Evolutionary conservation across 1,140 invertebrate genomes (phyloP).

Genomic region (Metaphire vulgaris): DNA sequence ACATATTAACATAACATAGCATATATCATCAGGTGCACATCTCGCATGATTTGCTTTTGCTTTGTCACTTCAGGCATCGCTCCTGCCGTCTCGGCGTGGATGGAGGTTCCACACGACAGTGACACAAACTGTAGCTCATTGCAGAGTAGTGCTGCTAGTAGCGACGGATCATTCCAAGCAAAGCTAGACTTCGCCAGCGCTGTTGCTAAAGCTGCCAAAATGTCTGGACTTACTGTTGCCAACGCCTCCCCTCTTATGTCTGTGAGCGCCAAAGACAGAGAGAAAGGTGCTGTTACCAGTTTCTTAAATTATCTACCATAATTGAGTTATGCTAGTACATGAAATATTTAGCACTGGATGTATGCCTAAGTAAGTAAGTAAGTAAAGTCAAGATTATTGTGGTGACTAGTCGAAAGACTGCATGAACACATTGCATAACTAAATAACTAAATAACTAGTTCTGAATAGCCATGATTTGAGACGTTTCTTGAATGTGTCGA

Average conservation of each 20-base stretch:
- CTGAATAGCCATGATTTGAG: neutral
- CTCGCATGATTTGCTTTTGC: neutral
- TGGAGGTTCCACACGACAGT: slow-evolving; percentile 35
- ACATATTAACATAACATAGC: too few species aligned
- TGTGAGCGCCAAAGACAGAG: slow-evolving; percentile 34
- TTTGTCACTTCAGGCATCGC: neutral
- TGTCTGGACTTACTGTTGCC: neutral
- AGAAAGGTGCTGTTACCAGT: slow-evolving; percentile 31
- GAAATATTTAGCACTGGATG: too few species aligned
- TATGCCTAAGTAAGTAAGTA: slow-evolving; percentile 23
- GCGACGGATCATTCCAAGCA: slow-evolving; percentile 51
- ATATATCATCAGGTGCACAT: too few species aligned
- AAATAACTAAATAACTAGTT: neutral
- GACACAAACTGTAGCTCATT: slow-evolving; percentile 47
- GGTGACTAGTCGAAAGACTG: neutral
- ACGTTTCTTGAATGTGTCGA: too few species aligned
- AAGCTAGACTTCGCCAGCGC: slow-evolving; percentile 54
- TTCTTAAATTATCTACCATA: slow-evolving; percentile 34
- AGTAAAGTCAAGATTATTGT: neutral
- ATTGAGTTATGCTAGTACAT: slow-evolving; percentile 38
- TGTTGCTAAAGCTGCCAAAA: slow-evolving; percentile 50
- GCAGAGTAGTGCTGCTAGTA: slow-evolving; percentile 45
- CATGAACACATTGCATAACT: neutral
- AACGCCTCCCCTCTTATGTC: slow-evolving; percentile 7
- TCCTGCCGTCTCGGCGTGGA: neutral